These are phyloP conservation scores for Notoglanidium macrostoma DNA, from an alignment of 2,797 vertebrate genomes.

Conservation along the genomic window DNA sequence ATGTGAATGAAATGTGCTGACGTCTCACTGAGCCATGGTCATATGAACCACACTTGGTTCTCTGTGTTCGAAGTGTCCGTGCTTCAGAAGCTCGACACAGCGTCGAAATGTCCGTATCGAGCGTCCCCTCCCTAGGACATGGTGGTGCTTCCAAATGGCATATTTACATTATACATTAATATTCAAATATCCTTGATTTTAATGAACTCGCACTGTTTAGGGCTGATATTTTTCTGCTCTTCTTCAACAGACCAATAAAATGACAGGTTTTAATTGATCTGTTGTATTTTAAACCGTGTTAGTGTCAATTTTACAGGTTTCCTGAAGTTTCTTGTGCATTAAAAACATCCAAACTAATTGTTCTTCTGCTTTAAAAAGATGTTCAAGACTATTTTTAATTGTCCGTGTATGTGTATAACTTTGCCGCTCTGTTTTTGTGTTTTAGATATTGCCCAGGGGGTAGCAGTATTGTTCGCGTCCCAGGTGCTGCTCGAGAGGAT, in stretches of 20 bases:
- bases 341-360: neutral
- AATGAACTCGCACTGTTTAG: neutral
- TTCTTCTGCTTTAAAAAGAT: neutral
- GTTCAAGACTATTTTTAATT: neutral
- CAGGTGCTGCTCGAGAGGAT: slow-evolving; percentile 26
- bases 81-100: no score
- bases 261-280: no score
- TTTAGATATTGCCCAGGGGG: slow-evolving; percentile 40
- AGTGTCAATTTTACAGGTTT: no score
- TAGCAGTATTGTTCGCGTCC: slow-evolving; percentile 41
- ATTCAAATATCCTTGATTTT: neutral
- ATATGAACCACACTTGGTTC: no score
- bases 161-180: neutral
- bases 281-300: no score
- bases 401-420: neutral
- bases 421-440: neutral
- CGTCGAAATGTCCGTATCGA: no score
- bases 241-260: no score
- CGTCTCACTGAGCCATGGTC: no score
- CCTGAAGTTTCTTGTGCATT: neutral
- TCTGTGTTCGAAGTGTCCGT: no score
- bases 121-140: neutral
- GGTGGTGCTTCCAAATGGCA: neutral
- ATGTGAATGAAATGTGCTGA: no score
- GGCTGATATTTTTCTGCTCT: no score